A percentile compares a stretch with the other conserved stretches of the same genome.
phyloP scores from a whole-genome alignment of 2,797 vertebrate species.

The Gymnodraco acuticeps region DNA sequence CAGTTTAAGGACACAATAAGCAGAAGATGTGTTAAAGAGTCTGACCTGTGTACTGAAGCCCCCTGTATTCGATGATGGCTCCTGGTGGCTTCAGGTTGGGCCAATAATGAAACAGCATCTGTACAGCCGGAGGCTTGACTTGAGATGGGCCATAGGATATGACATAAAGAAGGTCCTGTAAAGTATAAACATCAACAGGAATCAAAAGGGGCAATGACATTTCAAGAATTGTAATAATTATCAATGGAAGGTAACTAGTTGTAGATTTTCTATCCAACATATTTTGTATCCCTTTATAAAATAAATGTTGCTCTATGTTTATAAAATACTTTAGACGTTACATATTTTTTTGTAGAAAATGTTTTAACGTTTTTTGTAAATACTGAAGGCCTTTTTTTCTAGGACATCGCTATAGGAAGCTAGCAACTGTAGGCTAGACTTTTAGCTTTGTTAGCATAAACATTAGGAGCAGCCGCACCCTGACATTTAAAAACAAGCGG shows the following conservation, averaged over 20 bases:
- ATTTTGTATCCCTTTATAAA: not conserved
- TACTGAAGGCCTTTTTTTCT: not conserved
- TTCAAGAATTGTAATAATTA: not conserved
- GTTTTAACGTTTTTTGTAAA: not conserved
- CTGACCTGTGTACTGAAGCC: slow-evolving; percentile 98
- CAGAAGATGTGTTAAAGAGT: slow-evolving; percentile 33
- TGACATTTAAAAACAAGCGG: not conserved
- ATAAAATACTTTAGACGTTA: not conserved
- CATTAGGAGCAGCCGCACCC: not conserved
- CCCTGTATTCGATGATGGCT: slow-evolving; percentile 98
- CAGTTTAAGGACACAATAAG: slow-evolving; percentile 31
- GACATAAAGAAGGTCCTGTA: slow-evolving; percentile 96
- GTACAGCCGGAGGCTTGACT: slow-evolving; percentile 98
- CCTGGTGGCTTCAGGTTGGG: slow-evolving; percentile 98
- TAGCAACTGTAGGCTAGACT: not conserved
- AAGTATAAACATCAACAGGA: slow-evolving; percentile 24
- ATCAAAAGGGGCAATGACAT: not conserved
- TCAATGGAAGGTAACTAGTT: not conserved
- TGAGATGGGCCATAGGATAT: slow-evolving; percentile 99
- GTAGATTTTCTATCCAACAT: not conserved
- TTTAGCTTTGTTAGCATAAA: not conserved
- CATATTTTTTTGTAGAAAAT: no score
- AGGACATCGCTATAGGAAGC: not conserved
- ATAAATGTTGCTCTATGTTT: not conserved
- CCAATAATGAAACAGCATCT: slow-evolving; percentile 99